These are phyloP conservation scores for Kradibia gibbosae DNA, from an alignment of 1,140 invertebrate species.

Conservation along the genomic window DNA sequence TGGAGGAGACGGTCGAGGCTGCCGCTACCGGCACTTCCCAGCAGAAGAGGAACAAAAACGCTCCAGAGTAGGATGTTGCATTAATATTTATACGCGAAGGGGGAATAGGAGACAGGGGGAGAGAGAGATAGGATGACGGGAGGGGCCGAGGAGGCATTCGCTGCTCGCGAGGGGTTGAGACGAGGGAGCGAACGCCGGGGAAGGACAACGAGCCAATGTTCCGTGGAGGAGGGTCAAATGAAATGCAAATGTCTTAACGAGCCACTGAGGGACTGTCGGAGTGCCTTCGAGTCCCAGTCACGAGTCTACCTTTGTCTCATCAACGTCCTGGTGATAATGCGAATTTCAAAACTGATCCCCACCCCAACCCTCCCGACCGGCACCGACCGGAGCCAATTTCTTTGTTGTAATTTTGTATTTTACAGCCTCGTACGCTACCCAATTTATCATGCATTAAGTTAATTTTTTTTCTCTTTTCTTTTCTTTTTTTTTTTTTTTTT, in stretches of 20 bases:
- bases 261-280: constrained; percentile 70
- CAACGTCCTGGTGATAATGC: constrained; percentile 53
- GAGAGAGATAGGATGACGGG: constrained; percentile 44
- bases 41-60: constrained; percentile 70
- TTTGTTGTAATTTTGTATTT: not conserved
- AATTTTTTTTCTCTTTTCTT: too few relatives aligned
- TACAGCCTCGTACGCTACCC: not conserved
- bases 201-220: constrained; percentile 16
- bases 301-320: constrained; percentile 67
- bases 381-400: not conserved
- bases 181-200: not conserved
- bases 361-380: not conserved
- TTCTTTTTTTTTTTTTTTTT: too few relatives aligned
- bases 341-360: constrained; percentile 38
- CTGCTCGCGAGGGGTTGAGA: constrained; percentile 4
- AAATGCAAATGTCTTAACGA: constrained; percentile 74
- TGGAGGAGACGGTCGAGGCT: constrained; percentile 62
- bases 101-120: constrained; percentile 54
- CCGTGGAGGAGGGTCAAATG: constrained; percentile 60
- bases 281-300: constrained; percentile 64
- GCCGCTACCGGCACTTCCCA: constrained; percentile 48
- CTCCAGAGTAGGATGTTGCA: constrained; percentile 72
- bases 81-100: constrained; percentile 73
- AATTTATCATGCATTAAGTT: too few relatives aligned
- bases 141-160: not conserved